Evolutionary conservation across 2,888 invertebrate genomes (phyloP), one percentile per base, ranked within the genome.

Genomic region (Agrilus cyanescens): DNA sequence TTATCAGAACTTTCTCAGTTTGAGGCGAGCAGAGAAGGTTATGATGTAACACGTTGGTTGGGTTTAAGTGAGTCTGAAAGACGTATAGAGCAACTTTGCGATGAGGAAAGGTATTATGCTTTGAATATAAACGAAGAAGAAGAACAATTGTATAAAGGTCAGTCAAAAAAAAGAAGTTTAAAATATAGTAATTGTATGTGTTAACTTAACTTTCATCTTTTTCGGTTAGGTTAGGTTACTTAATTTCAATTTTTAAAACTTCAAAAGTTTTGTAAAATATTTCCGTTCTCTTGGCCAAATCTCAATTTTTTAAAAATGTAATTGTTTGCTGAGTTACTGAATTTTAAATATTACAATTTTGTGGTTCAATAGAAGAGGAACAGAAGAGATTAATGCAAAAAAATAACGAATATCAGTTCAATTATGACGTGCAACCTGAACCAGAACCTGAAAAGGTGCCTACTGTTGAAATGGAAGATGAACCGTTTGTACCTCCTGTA

Each of bases 61-160:
- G 67, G 63, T 12, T 53, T 67, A 25, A 63, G 54, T 46, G 68
- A 69, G 52, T 52, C 60, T 38, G 55, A 68, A 38, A 54, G 64
- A 41, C 62, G 61, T 50, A 52, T 94, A 51, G 97, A 98, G 67
- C 82, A 85, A 58, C 71, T 90, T 42, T 95, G 95, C 68, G 95
- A 98, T 63, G 88, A 91, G 62, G 97, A 98, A 71, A 75, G 97
- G 37, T 98, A 94, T 69, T 73, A 85, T 46, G 91, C 89, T 14
- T 74, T 97, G 37, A 81, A 85, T 59, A 83, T 82, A 45, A 88
- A 91, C 66, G 85, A 93, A 58, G 83, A 84, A 62, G 89, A 93
- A 61, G 87, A 89, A 59, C 79, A 82, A 50, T 76, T 89, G 72
- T 89, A 90, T 66, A 88, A 91, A 80, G 93, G 94, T 90, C 67